Base-by-base conservation (phyloP, 1,140 invertebrate species). In the Carposina sasakii region DNA sequence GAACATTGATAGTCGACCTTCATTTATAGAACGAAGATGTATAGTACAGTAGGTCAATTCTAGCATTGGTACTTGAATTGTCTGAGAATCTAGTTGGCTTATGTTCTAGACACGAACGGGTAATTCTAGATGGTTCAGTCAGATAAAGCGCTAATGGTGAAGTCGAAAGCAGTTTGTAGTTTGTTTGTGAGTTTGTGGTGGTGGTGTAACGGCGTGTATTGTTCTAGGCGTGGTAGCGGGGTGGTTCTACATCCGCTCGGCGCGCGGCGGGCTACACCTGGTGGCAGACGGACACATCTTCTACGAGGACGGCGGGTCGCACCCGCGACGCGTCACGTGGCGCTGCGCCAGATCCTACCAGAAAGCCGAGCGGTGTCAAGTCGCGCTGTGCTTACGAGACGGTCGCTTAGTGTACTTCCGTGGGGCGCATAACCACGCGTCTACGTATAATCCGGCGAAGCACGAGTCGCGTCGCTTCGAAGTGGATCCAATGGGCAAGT, bases 181-280 rank as follows among this genome's bases (percentile, higher is more conserved):
- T n/a, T n/a, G n/a, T n/a, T n/a, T n/a, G n/a, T n/a, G n/a, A n/a
- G n/a, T n/a, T n/a, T n/a, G n/a, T n/a, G n/a, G n/a, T n/a, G n/a
- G n/a, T n/a, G n/a, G n/a, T n/a, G n/a, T n/a, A n/a, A n/a, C n/a
- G n/a, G n/a, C n/a, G n/a, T n/a, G n/a, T n/a, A n/a, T n/a, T n/a
- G 20, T 21, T 15, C 1, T 3, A 42, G 19, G n/a, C 2, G 10
- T 34, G 23, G 39, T 76, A 76, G 13, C 75, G 84, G 82, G 78
- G 4, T 86, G 84, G 84, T 86, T 86, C 71, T 86, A 86, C 55
- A 86, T 86, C 30, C 63, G 78, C 3, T 86, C 84, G 23, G 79
- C 81, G 28, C 79, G 81, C 20, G 81, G 81, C 5, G 81, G 81
- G 0, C 60, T 85, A 31, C 84, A 85, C 40, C 59, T 85, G 12